Conservation (phyloP, 2,797 vertebrate genomes). For the Falco naumanni region DNA sequence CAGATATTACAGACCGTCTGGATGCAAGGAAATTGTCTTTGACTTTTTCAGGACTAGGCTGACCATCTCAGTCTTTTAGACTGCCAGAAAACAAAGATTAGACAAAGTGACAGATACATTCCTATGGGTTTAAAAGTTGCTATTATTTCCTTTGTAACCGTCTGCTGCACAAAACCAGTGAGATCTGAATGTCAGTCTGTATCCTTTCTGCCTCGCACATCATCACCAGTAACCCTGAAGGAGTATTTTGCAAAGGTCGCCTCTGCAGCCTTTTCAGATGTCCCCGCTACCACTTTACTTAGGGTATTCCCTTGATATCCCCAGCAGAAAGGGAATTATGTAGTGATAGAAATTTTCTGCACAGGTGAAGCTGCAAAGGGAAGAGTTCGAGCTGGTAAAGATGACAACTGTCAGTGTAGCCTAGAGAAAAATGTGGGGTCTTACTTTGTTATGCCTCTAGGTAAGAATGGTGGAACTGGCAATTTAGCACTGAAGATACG, state of each 20-base stretch:
- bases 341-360: neutral
- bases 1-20: neutral
- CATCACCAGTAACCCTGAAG: slow-evolving; percentile 18
- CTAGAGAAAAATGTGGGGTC: fast-evolving
- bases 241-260: neutral
- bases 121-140: neutral
- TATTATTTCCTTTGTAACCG: slow-evolving; percentile 1
- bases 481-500: neutral
- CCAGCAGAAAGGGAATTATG: neutral
- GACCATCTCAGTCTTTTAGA: neutral
- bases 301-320: neutral
- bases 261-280: slow-evolving; percentile 1
- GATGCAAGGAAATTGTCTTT: neutral
- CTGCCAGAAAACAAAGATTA: neutral
- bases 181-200: slow-evolving; percentile 21
- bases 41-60: neutral
- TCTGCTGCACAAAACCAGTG: neutral
- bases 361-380: neutral
- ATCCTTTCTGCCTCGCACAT: neutral
- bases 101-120: neutral
- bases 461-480: neutral
- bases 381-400: neutral
- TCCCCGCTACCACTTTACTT: neutral
- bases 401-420: neutral
- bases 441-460: neutral